Evolutionary conservation across 2,113 vertebrate species (phyloP).

Genomic region (Larimichthys polyactis): DNA sequence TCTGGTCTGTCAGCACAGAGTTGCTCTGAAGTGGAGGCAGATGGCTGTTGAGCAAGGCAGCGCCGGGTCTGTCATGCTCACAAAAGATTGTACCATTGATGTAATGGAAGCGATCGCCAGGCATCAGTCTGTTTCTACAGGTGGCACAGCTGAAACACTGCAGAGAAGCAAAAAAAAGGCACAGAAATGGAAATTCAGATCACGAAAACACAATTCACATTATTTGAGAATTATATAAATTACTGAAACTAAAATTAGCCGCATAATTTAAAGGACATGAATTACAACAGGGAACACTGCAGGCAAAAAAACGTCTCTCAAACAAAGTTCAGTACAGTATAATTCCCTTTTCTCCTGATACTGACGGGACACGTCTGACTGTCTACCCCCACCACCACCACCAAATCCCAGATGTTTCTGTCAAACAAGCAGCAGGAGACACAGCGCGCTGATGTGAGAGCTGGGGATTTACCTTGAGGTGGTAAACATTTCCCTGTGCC

Average conservation of each 20-base stretch:
- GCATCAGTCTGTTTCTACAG: slow-evolving; percentile 86
- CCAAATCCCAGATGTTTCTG: slow-evolving; percentile 51
- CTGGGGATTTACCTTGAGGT: slow-evolving; percentile 85
- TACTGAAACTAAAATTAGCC: background rate
- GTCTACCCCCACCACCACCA: background rate
- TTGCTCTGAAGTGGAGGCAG: slow-evolving; percentile 83
- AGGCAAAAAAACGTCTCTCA: background rate
- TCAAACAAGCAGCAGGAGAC: slow-evolving; percentile 51
- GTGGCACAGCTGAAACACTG: slow-evolving; percentile 90
- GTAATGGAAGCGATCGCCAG: slow-evolving; percentile 87
- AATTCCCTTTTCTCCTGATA: background rate
- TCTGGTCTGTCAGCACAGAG: slow-evolving; percentile 86
- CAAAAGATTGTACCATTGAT: slow-evolving; percentile 88
- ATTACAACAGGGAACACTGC: background rate
- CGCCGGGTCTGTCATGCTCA: slow-evolving; percentile 85
- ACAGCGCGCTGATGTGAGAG: background rate
- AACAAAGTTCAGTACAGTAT: background rate
- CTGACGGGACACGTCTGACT: background rate
- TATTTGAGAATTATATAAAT: background rate
- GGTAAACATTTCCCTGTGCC: slow-evolving; percentile 87
- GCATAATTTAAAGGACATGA: no score
- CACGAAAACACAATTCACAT: background rate
- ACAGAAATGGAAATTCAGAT: background rate
- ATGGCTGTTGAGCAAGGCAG: slow-evolving; percentile 79
- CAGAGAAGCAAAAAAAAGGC: background rate